Evolutionary conservation across 2,888 invertebrate genomes (phyloP).

Genomic region (Linhomoeus sp.): DNA sequence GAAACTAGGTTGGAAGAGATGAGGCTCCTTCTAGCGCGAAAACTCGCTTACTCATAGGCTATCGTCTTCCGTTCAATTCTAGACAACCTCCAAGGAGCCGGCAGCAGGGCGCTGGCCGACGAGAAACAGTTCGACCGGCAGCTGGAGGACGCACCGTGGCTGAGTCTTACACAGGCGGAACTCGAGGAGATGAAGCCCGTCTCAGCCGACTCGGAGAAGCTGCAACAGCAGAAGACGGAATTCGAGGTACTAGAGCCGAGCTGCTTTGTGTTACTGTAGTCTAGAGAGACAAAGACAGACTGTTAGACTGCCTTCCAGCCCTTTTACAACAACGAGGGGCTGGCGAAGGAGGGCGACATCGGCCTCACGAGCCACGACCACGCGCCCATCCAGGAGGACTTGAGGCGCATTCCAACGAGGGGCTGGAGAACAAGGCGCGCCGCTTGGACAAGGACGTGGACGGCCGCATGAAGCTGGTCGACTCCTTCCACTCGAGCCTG

Average conservation of each 20-base stretch:
- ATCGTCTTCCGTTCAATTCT: background rate
- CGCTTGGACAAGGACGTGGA: too few relatives aligned
- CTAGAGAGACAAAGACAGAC: too few relatives aligned
- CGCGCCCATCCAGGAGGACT: too few relatives aligned
- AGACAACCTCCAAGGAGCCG: slow-evolving; percentile 49
- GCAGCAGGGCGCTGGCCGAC: slow-evolving; percentile 60
- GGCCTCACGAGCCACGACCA: slow-evolving; percentile 42
- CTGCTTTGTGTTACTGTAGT: too few relatives aligned
- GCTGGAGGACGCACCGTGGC: slow-evolving; percentile 70
- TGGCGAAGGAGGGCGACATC: slow-evolving; percentile 79
- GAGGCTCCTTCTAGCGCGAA: too few relatives aligned
- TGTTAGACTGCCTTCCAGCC: slow-evolving; percentile 35
- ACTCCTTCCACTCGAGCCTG: too few relatives aligned
- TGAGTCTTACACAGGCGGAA: slow-evolving; percentile 41
- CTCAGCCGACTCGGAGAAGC: slow-evolving; percentile 59
- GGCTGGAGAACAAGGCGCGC: too few relatives aligned
- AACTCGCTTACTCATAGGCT: too few relatives aligned
- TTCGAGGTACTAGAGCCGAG: slow-evolving; percentile 53
- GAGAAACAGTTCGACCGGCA: slow-evolving; percentile 72
- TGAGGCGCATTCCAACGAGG: too few relatives aligned
- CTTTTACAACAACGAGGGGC: slow-evolving; percentile 63
- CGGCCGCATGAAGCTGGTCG: too few relatives aligned
- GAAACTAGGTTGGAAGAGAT: too few relatives aligned
- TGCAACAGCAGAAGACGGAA: slow-evolving; percentile 65
- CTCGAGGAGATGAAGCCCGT: slow-evolving; percentile 34